Percentiles rank a stretch among this genome's conserved stretches.
Evolutionary conservation across 2,113 vertebrate genomes (phyloP).

Genomic region (Silurus asotus): DNA sequence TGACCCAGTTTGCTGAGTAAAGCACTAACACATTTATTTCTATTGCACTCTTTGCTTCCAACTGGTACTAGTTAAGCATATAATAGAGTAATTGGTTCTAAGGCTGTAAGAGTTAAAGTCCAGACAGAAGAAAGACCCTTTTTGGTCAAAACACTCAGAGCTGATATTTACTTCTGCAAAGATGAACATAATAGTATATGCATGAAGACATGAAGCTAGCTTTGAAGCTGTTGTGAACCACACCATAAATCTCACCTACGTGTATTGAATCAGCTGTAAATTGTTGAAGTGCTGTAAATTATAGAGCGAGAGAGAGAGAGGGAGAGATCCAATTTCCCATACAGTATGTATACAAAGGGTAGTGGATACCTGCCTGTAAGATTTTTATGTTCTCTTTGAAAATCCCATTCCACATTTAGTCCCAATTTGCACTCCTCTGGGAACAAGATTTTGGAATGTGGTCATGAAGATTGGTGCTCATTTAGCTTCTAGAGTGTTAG

Average conservation of each 20-base stretch:
- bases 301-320: no score
- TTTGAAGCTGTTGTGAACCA: background rate
- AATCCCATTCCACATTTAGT: no score
- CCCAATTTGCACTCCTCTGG: no score
- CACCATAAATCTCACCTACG: background rate
- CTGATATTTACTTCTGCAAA: background rate
- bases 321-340: no score
- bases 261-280: background rate
- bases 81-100: background rate
- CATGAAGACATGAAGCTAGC: background rate
- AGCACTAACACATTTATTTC: conserved; percentile 6
- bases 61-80: background rate
- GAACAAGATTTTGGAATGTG: no score
- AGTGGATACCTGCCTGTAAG: no score
- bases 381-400: no score
- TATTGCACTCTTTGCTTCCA: background rate
- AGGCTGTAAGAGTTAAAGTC: background rate
- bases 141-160: conserved; percentile 12
- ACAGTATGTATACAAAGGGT: no score
- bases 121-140: background rate
- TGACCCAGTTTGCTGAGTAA: conserved; percentile 20
- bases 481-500: no score
- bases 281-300: no score
- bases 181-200: background rate
- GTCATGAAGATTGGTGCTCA: no score